Conservation (phyloP, 2,113 vertebrate species). For the Ceyx cyanopectus region DNA sequence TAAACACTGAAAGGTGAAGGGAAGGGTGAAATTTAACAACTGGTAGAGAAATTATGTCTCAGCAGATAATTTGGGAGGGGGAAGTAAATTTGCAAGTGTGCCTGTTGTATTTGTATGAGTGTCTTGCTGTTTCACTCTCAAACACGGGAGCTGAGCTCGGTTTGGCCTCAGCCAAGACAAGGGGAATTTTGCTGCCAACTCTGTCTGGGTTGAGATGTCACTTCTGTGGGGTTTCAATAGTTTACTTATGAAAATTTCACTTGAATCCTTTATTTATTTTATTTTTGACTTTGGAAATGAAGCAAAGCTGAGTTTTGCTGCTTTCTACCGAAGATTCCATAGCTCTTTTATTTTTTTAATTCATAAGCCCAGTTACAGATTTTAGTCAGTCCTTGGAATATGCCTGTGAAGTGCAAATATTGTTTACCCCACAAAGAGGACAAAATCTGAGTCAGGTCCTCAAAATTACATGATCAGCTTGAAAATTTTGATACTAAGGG, state of each 20-base stretch:
- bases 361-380: background rate
- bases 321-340: background rate
- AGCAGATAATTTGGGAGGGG: background rate
- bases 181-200: background rate
- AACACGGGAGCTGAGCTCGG: background rate
- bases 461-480: conserved; percentile 38
- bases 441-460: conserved; percentile 54
- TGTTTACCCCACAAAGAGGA: background rate
- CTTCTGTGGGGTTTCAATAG: background rate
- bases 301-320: background rate
- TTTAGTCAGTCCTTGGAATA: conserved; percentile 42
- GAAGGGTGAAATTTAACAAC: background rate
- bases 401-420: background rate
- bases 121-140: background rate
- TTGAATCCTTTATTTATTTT: background rate
- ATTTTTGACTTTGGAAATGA: background rate
- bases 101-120: background rate
- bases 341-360: background rate
- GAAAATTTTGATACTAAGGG: conserved; percentile 17
- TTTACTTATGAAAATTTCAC: background rate
- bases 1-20: background rate
- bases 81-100: background rate
- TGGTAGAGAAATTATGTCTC: background rate
- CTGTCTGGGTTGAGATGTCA: background rate
- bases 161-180: background rate